Evolutionary conservation across 2,797 vertebrate species (phyloP).

Genomic region (Babyrousa celebensis): DNA sequence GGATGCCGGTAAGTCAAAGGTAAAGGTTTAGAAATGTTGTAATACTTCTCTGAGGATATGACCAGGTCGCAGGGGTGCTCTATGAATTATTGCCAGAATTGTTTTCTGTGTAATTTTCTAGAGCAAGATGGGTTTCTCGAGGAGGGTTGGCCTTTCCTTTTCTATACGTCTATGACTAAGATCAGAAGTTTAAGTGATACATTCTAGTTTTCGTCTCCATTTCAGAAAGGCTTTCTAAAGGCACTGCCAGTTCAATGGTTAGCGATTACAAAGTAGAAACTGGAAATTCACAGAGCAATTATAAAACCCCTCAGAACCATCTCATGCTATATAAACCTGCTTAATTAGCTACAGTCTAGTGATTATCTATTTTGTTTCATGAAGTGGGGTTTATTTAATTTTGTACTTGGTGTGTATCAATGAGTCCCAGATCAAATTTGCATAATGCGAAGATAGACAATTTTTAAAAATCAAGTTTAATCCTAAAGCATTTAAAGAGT

Average conservation of each 20-base stretch:
- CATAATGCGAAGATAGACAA: slow-evolving; percentile 2
- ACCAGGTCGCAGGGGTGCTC: neutral
- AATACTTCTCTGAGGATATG: slow-evolving; percentile 36
- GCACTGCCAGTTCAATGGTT: neutral
- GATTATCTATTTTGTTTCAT: neutral
- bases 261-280: neutral
- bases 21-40: slow-evolving; percentile 45
- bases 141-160: neutral
- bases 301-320: neutral
- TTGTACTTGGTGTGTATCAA: neutral
- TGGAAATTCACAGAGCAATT: neutral
- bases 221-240: slow-evolving; percentile 33
- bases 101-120: slow-evolving; percentile 45
- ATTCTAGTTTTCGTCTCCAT: slow-evolving; percentile 38
- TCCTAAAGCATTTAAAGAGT: slow-evolving; percentile 1
- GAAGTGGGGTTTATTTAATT: slow-evolving; percentile 46
- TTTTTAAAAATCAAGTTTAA: slow-evolving; percentile 46
- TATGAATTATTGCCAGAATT: slow-evolving; percentile 27
- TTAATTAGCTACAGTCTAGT: neutral
- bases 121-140: slow-evolving; percentile 25
- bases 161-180: neutral
- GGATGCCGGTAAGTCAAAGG: neutral
- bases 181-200: slow-evolving; percentile 10
- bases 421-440: slow-evolving; percentile 45
- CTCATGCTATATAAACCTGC: neutral